Base-by-base conservation (phyloP, 2,888 invertebrate genomes). In the Nudaria mundana region DNA sequence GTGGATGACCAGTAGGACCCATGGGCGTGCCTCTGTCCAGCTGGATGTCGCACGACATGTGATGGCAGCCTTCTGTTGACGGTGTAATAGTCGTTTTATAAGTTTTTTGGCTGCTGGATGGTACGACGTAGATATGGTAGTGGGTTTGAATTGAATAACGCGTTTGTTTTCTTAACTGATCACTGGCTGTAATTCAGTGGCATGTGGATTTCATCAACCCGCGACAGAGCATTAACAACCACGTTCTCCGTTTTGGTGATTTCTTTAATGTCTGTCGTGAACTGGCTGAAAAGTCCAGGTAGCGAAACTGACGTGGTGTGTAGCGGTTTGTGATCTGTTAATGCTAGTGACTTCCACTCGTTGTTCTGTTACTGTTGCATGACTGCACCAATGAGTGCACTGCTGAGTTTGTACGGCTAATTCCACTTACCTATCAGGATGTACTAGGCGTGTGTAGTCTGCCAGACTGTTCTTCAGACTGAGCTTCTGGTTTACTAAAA, bases 31-130 rank as follows among this genome's bases (percentile, higher is more conserved):
- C n/a, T n/a, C n/a, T n/a, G n/a, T n/a, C n/a, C n/a, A n/a, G n/a
- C n/a, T n/a, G n/a, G n/a, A 15, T n/a, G n/a, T n/a, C 2, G 25
- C 23, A 49, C 44, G 8, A 56, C 55, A 10, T 2, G 71, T 68
- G 11, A 72, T 74, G 32, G 73, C 44, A 5, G 34, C 16, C 18
- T 34, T 34, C 6, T 55, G 37, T 23, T n/a, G n/a, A n/a, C n/a
- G n/a, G n/a, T n/a, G n/a, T n/a, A n/a, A n/a, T n/a, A n/a, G n/a
- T n/a, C n/a, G n/a, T n/a, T n/a, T n/a, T n/a, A n/a, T n/a, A n/a
- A n/a, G n/a, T n/a, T n/a, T n/a, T n/a, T n/a, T n/a, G n/a, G n/a
- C n/a, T n/a, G n/a, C n/a, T n/a, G n/a, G n/a, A n/a, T n/a, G n/a
- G n/a, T n/a, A n/a, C n/a, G n/a, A n/a, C n/a, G n/a, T n/a, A n/a